Evolutionary conservation across 2,113 vertebrate species (phyloP).

Genomic region (Etheostoma cragini): DNA sequence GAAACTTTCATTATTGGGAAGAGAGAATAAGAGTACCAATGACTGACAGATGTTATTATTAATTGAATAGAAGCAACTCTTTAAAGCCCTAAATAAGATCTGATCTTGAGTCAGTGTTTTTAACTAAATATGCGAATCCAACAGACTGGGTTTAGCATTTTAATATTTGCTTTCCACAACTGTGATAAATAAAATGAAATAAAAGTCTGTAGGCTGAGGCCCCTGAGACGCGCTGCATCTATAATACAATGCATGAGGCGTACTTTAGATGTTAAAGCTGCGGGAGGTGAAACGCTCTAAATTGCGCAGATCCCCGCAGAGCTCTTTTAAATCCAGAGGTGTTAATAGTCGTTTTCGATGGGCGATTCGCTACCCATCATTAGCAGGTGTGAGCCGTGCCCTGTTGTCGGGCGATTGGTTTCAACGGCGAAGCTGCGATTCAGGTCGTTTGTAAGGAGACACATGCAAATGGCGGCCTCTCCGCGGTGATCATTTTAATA

Average conservation of each 20-base stretch:
- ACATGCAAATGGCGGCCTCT: conserved; percentile 57
- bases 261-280: neutral
- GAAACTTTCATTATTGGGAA: neutral
- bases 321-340: conserved; percentile 47
- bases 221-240: neutral
- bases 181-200: neutral
- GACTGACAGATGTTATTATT: neutral
- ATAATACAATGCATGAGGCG: neutral
- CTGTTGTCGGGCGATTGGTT: conserved; percentile 25
- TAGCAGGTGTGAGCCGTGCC: conserved; percentile 78
- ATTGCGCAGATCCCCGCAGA: conserved; percentile 48
- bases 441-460: conserved; percentile 55
- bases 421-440: conserved; percentile 26
- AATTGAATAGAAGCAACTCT: neutral
- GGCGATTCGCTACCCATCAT: conserved; percentile 62
- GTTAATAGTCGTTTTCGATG: conserved; percentile 74
- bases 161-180: neutral
- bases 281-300: conserved; percentile 38
- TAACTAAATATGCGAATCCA: neutral
- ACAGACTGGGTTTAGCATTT: neutral
- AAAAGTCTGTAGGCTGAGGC: neutral
- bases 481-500: conserved; percentile 44
- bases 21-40: neutral
- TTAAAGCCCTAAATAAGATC: neutral
- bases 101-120: neutral